Evolutionary conservation across 2,113 vertebrate genomes (phyloP), one percentile per base, ranked within the genome.

Genomic region (Chamaea fasciata): DNA sequence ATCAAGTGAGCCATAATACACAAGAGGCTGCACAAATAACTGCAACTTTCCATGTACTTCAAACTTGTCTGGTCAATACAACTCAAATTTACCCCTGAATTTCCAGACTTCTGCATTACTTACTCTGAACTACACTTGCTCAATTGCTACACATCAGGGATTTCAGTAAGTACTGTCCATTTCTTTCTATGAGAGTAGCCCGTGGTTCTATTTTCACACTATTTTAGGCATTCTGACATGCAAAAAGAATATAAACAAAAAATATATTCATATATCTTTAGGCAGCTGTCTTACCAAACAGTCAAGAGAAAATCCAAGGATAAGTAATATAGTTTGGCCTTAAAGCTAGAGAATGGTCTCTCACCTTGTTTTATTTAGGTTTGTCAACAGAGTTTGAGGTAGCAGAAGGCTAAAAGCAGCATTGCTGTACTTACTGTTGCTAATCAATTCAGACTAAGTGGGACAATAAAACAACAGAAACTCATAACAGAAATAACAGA

Each of bases 141-240:
- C 69, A 63, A 33, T 41, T 74, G 31, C 10, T 22, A 46, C 5
- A 19, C 15, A 39, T 15, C 3, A 44, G 18, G 16, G 31, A 52
- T 73, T 78, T 78, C 31, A 41, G 20, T 33, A 60, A 0, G 0
- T 21, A 20, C 12, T 2, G 5, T 83, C 22, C 0, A 0, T 85
- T 88, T 64, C 44, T 24, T 73, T 21, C 15, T 39, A 44, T 13
- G 20, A 26, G 71, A 76, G 6, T 26, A 83, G 10, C 15, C n/a
- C 64, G n/a, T 52, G 9, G 23, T 60, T 79, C 67, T 8, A 46
- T 27, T 60, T 92, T 85, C 52, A 53, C 3, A 4, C 5, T 62
- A 27, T 63, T 90, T 75, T 28, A 59, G 12, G 11, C 28, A 65
- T 74, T 87, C 15, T 83, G 39, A 44, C 68, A 59, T 75, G 8